These are phyloP conservation scores for Ichneumoninae sp. DNA, from an alignment of 2,888 invertebrate species.

Conservation along the genomic window DNA sequence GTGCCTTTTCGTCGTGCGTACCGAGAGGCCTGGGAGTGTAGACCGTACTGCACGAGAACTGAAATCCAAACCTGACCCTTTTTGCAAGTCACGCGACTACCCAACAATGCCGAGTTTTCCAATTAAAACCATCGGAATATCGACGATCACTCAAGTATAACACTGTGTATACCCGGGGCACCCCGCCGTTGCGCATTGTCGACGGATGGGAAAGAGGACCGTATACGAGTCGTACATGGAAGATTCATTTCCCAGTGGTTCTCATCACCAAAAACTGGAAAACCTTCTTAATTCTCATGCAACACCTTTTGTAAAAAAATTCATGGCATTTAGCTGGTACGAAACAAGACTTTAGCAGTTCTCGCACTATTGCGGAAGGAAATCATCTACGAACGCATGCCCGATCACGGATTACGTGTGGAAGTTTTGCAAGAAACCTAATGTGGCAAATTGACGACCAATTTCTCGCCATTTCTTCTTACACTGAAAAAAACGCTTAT, in stretches of 20 bases:
- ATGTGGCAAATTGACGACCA: neutral
- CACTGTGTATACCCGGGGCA: constrained; percentile 1
- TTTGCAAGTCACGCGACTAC: constrained; percentile 54
- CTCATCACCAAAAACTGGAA: neutral
- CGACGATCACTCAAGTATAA: constrained; percentile 55
- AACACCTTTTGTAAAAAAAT: neutral
- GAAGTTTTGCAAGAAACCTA: too few species aligned
- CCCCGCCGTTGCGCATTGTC: constrained; percentile 24
- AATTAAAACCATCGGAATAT: constrained; percentile 68
- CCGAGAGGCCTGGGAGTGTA: neutral
- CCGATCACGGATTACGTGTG: neutral
- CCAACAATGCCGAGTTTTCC: constrained; percentile 58
- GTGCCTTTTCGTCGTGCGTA: constrained; percentile 23
- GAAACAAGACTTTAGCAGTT: too few species aligned
- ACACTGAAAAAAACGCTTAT: too few species aligned
- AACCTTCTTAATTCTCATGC: neutral
- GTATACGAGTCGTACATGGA: neutral
- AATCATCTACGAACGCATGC: neutral
- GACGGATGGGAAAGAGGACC: constrained; percentile 47
- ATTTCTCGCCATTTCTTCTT: too few species aligned
- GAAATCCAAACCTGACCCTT: constrained; percentile 37
- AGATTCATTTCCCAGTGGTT: constrained; percentile 46
- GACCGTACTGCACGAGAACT: neutral
- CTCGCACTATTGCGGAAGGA: too few species aligned
- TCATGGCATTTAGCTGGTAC: too few species aligned